Evolutionary conservation across 2,797 vertebrate species (phyloP), one percentile per base, ranked within the genome.

Genomic region (Crenuchus spilurus): DNA sequence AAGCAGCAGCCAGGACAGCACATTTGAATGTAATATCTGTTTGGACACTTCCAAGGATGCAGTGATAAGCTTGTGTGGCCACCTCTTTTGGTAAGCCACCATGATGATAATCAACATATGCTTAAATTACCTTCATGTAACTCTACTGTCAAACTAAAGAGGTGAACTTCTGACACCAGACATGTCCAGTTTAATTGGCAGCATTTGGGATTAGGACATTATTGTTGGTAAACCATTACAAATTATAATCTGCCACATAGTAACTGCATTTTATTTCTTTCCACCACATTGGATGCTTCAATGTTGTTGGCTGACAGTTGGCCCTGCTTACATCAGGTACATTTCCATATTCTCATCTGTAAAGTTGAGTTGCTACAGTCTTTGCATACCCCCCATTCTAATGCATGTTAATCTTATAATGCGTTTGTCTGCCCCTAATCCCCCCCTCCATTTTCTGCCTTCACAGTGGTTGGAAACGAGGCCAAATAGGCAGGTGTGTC

Each of bases 241-340:
- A n/a, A n/a, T n/a, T n/a, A 24, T 37, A 10, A 26, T 3, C 1
- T 14, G 11, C n/a, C 22, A 2, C 18, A 11, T 0, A 37, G 24
- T 54, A 72, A 69, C 35, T 16, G 2, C 1, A 10, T 4, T 13
- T 24, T 30, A 0, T 73, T 46, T 6, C 20, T n/a, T 37, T 71
- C 74, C 55, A 80, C 78, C 35, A 60, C 4, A 68, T 39, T 9
- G 2, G 6, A 33, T 28, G 22, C 10, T 13, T 28, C 33, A 76
- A 44, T 60, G 82, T 85, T 84, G 74, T 80, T 86, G 76, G 58
- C 79, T 81, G 46, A 76, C 90, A 99, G 98, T 75, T 99, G 98
- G 98, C 97, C 97, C 0, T 99, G 98, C 91, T 94, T 99, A 91
- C 98, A 99, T 88, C 98, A 99, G 94, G 98, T 99, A 91, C 39